Evolutionary conservation across 2,113 vertebrate genomes (phyloP).

Genomic region (Pseudorasbora parva): DNA sequence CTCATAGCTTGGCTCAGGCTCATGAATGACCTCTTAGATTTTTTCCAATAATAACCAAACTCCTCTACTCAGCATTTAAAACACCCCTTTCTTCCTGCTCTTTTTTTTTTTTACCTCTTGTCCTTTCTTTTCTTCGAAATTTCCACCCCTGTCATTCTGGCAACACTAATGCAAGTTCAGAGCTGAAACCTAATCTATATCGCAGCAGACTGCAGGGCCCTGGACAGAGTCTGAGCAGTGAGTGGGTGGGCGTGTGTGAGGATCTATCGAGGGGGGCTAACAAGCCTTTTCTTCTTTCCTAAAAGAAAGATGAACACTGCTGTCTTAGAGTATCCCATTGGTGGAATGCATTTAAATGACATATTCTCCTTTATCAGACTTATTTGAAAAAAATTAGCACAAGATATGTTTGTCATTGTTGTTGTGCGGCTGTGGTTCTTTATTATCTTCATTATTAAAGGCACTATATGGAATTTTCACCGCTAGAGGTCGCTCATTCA

Average conservation of each 20-base stretch:
- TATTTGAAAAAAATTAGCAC: not conserved
- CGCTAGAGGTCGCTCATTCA: too few relatives aligned
- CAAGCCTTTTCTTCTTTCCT: slow-evolving; percentile 7
- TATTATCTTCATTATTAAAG: not conserved
- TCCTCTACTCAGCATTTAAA: slow-evolving; percentile 75
- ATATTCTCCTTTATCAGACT: not conserved
- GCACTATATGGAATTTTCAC: too few relatives aligned
- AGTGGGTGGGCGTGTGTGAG: slow-evolving; percentile 38
- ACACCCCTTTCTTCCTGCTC: slow-evolving; percentile 45
- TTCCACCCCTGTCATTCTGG: slow-evolving; percentile 72
- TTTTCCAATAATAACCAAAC: slow-evolving; percentile 77
- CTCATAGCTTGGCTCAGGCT: slow-evolving; percentile 79
- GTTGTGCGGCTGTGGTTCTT: not conserved
- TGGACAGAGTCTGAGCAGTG: slow-evolving; percentile 44
- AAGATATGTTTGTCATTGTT: not conserved
- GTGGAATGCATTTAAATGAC: not conserved
- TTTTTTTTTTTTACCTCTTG: slow-evolving; percentile 42
- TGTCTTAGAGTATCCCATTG: not conserved
- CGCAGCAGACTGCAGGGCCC: slow-evolving; percentile 30
- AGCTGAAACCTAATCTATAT: slow-evolving; percentile 68
- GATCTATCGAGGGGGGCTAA: slow-evolving; percentile 41
- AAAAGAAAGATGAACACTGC: slow-evolving; percentile 32
- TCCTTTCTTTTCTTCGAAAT: slow-evolving; percentile 69
- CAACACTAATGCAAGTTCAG: slow-evolving; percentile 63
- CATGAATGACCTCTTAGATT: slow-evolving; percentile 80